phyloP scores from a whole-genome alignment of 2,113 vertebrate species.

The Caranx melampygus region DNA sequence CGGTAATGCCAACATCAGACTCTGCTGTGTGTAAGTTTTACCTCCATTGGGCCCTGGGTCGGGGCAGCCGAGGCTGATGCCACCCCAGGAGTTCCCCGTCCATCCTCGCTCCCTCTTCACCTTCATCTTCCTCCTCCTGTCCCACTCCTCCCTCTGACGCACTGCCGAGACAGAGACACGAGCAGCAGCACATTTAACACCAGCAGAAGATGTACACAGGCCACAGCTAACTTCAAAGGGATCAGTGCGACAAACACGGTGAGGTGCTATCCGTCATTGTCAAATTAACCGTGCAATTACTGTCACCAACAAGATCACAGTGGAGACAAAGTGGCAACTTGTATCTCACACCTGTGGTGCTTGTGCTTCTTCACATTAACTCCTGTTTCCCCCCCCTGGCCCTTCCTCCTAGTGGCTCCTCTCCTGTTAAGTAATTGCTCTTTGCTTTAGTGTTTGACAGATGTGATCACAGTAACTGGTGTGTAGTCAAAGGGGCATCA shows the following conservation, averaged over 20 bases:
- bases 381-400: not conserved
- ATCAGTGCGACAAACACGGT: not conserved
- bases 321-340: conserved; percentile 17
- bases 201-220: not conserved
- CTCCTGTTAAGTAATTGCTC: not conserved
- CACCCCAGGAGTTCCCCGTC: conserved; percentile 93
- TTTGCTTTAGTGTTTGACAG: conserved; percentile 8
- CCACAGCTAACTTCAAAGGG: not conserved
- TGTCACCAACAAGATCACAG: conserved; percentile 40
- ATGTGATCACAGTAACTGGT: not conserved
- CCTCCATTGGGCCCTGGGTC: conserved; percentile 95
- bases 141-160: conserved; percentile 88
- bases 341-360: not conserved
- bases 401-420: not conserved
- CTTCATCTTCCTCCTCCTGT: conserved; percentile 86
- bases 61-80: conserved; percentile 89
- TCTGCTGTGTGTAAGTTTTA: conserved; percentile 62
- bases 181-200: not conserved
- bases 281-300: conserved; percentile 31
- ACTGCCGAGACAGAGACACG: conserved; percentile 54
- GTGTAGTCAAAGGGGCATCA: not conserved
- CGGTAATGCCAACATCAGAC: too few relatives aligned
- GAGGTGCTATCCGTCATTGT: conserved; percentile 23
- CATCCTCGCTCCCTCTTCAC: conserved; percentile 92
- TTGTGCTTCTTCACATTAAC: conserved; percentile 24